Evolutionary conservation across 1,140 invertebrate genomes (phyloP), one percentile per base, ranked within the genome.

Genomic region (Orchesella cincta): DNA sequence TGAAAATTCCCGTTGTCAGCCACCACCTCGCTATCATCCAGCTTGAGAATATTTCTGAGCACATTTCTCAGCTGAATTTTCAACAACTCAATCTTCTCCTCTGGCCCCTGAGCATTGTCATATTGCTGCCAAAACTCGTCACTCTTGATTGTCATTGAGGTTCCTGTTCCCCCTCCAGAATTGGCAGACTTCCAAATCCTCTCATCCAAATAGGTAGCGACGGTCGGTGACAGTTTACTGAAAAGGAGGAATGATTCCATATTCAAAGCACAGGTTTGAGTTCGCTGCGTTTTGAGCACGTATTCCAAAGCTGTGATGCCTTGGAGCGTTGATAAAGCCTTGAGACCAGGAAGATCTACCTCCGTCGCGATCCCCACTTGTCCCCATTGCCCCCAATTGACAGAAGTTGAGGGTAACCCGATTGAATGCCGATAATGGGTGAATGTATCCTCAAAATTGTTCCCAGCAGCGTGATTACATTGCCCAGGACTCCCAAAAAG

Each of bases 371-470:
- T 18, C 5, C 39, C 39, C 5, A 46, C 39, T 46, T 46, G 39
- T 5, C 39, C 39, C 39, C 39, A 46, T 46, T 46, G 39, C 18
- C 39, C 39, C 39, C 39, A 46, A 46, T 46, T 46, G 5, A 46
- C 39, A 8, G 39, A 46, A 8, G 39, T 46, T 46, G 29, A 3
- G 5, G 67, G 67, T 2, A 71, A 26, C 8, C 67, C 67, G 23
- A 16, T 16, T 5, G 3, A 8, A 23, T 71, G 8, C 23, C 67
- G 3, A 23, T 28, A 71, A 23, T 71, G 67, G 31, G 34, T 36
- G 39, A 16, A 29, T 72, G 70, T 33, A 34, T 72, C 70, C 70
- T 31, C 20, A 33, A 72, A 72, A 26, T 72, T 26, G 31, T 72
- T 72, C 12, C 18, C 70, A 28, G 70, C 70, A 12, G 70, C 33